These are phyloP conservation scores for Zaprionus inermis DNA, from an alignment of 1,140 invertebrate species.

Conservation along the genomic window DNA sequence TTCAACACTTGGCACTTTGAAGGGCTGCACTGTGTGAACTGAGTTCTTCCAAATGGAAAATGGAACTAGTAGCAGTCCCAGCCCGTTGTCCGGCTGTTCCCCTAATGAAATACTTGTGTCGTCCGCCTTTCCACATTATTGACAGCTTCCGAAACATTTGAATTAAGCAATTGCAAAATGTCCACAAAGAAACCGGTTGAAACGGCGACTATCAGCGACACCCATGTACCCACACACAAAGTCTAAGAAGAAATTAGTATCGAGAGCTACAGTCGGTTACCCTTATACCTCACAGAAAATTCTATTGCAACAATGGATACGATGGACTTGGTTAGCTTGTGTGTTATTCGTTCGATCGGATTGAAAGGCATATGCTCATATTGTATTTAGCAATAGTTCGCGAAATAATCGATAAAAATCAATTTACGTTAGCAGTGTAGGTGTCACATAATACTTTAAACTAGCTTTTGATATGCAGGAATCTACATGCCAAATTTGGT, in stretches of 20 bases:
- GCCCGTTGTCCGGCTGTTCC: constrained; percentile 20
- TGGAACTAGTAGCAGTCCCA: constrained; percentile 16
- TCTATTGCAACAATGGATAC: too few relatives aligned
- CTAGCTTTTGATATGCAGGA: too few relatives aligned
- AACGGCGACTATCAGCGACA: constrained; percentile 42
- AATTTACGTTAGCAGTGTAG: too few relatives aligned
- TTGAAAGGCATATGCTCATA: too few relatives aligned
- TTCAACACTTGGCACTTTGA: constrained; percentile 61
- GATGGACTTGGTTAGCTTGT: too few relatives aligned
- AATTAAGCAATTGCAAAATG: constrained; percentile 55
- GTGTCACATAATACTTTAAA: too few relatives aligned
- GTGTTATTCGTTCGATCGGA: too few relatives aligned
- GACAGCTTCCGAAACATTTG: constrained; percentile 77
- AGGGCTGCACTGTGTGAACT: constrained; percentile 17
- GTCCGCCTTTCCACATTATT: constrained; percentile 78
- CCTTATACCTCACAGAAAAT: too few relatives aligned
- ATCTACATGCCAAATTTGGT: too few relatives aligned
- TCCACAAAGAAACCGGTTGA: constrained; percentile 45
- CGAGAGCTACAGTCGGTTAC: too few relatives aligned
- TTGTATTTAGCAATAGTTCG: too few relatives aligned
- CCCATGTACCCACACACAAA: constrained; percentile 7
- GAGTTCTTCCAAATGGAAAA: constrained; percentile 54
- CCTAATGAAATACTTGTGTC: constrained; percentile 82
- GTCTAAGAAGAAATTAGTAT: neutral
- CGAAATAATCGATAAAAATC: too few relatives aligned